A percentile compares a stretch with the other conserved stretches of the same genome.
Conservation (phyloP, 2,888 invertebrate species). For the Mystacides longicornis region DNA sequence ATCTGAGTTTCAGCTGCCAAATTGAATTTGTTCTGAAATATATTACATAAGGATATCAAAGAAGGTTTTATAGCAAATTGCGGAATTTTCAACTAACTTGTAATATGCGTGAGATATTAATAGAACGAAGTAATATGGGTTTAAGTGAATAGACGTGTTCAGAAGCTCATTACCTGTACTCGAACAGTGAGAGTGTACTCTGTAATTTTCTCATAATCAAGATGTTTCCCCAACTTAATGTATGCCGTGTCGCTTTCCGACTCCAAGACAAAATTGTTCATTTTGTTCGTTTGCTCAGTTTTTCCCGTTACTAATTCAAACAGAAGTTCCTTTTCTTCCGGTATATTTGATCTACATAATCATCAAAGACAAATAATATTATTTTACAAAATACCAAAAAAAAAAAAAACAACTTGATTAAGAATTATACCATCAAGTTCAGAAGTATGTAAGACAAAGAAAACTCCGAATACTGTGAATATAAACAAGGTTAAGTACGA, state of each 20-base stretch:
- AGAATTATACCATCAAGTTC: too few relatives aligned
- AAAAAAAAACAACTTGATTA: too few relatives aligned
- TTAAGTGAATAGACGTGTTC: neutral
- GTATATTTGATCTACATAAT: slow-evolving; percentile 61
- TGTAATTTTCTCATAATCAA: slow-evolving; percentile 80
- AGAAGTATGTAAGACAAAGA: too few relatives aligned
- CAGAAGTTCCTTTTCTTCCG: slow-evolving; percentile 63
- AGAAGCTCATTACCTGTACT: slow-evolving; percentile 47
- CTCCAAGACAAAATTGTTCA: slow-evolving; percentile 64
- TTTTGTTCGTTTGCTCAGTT: slow-evolving; percentile 80
- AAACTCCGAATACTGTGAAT: too few relatives aligned
- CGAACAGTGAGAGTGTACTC: slow-evolving; percentile 78
- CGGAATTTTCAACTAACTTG: too few relatives aligned
- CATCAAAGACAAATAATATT: neutral
- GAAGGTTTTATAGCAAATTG: neutral
- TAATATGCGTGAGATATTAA: too few relatives aligned
- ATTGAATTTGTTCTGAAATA: slow-evolving; percentile 63
- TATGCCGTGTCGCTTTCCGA: slow-evolving; percentile 63
- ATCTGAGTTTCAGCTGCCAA: slow-evolving; percentile 73
- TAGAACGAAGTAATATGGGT: too few relatives aligned
- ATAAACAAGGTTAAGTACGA: neutral
- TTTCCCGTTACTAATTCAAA: slow-evolving; percentile 77
- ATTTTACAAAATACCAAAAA: neutral
- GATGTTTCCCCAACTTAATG: slow-evolving; percentile 65
- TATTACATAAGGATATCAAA: neutral